A percentile compares a stretch with the other conserved stretches of the same genome.
Evolutionary conservation across 2,113 vertebrate species (phyloP).

Genomic region (Apus apus): DNA sequence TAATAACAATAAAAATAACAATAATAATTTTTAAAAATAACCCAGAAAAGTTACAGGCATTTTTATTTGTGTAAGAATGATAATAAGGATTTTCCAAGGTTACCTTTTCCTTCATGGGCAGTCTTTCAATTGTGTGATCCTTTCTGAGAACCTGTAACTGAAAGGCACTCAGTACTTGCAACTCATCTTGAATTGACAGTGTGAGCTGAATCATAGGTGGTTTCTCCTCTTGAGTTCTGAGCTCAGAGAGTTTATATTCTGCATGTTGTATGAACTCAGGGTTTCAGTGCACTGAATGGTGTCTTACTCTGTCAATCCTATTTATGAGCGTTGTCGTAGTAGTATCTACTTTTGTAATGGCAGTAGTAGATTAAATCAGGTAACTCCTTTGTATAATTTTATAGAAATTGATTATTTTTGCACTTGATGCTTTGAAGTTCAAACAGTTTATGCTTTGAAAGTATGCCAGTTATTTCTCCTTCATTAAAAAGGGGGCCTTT

Average conservation of each 20-base stretch:
- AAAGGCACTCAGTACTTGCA: neutral
- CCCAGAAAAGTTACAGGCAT: neutral
- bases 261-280: neutral
- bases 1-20: neutral
- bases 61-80: neutral
- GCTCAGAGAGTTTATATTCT: neutral
- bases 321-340: neutral
- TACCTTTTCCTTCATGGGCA: neutral
- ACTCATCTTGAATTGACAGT: neutral
- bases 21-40: neutral
- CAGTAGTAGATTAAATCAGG: neutral
- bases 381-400: slow-evolving; percentile 5
- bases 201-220: neutral
- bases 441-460: slow-evolving; percentile 6
- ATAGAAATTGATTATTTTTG: slow-evolving; percentile 8
- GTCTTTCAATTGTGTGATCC: neutral
- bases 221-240: neutral
- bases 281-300: neutral
- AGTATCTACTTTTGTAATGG: neutral
- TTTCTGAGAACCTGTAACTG: neutral
- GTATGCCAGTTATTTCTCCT: neutral
- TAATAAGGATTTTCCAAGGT: neutral
- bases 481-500: neutral
- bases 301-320: neutral
- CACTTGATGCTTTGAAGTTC: neutral